Evolutionary conservation across 2,888 invertebrate genomes (phyloP).

Genomic region (Rhyacophila evoluta): DNA sequence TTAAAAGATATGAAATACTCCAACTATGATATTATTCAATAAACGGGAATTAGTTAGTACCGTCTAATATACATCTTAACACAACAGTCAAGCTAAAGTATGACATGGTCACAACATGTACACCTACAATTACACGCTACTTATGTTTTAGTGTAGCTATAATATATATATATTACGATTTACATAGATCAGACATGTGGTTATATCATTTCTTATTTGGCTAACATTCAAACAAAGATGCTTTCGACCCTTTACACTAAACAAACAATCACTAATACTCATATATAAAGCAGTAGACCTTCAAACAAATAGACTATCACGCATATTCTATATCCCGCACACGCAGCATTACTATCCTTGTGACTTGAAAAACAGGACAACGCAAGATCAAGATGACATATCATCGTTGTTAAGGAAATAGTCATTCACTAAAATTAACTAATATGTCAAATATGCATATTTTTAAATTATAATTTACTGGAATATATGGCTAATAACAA

Average conservation of each 20-base stretch:
- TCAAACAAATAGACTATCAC: background rate
- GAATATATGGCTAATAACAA: no score
- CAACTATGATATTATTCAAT: background rate
- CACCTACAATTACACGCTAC: slow-evolving; percentile 39
- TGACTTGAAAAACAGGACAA: background rate
- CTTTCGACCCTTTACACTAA: background rate
- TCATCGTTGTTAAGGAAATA: no score
- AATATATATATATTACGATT: slow-evolving; percentile 40
- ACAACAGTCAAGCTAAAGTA: slow-evolving; percentile 40
- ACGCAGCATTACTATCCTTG: background rate
- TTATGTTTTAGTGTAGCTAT: slow-evolving; percentile 21
- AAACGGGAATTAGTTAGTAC: background rate
- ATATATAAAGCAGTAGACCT: background rate
- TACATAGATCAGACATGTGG: slow-evolving; percentile 56
- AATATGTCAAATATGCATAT: no score
- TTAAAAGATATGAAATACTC: slow-evolving; percentile 38
- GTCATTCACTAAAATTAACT: no score
- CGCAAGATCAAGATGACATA: background rate
- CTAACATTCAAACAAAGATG: slow-evolving; percentile 52
- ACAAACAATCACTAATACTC: background rate
- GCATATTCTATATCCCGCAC: background rate
- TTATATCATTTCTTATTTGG: slow-evolving; percentile 47
- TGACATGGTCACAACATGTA: slow-evolving; percentile 51
- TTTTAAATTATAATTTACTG: no score
- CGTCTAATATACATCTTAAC: background rate